These are phyloP conservation scores for Cotesia congregata DNA, from an alignment of 2,888 invertebrate species.

Conservation along the genomic window DNA sequence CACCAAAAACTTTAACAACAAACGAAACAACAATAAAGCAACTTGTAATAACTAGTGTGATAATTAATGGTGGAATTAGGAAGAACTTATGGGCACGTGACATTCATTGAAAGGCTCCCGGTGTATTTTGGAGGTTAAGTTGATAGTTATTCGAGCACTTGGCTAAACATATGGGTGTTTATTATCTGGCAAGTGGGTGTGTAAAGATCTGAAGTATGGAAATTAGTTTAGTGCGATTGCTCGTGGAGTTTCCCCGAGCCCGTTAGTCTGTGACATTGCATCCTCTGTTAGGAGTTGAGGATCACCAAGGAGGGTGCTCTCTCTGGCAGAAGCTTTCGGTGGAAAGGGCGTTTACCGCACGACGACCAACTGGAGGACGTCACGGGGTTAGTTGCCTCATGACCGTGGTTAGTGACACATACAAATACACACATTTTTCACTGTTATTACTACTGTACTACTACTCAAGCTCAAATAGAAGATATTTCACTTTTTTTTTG, in stretches of 20 bases:
- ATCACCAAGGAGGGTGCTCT: conserved; percentile 3
- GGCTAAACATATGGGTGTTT: not conserved
- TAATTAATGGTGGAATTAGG: too few species aligned
- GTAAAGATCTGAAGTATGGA: not conserved
- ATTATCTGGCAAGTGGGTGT: not conserved
- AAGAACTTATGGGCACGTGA: not conserved
- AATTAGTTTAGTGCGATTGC: not conserved
- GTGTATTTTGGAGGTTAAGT: not conserved
- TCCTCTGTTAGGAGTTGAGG: conserved; percentile 13
- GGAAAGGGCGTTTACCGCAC: conserved; percentile 52
- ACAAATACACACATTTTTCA: not conserved
- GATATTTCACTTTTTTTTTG: not conserved
- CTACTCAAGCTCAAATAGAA: not conserved
- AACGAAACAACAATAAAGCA: too few species aligned
- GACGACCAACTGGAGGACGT: conserved; percentile 35
- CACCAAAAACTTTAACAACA: too few species aligned
- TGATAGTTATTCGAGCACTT: not conserved
- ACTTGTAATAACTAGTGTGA: too few species aligned
- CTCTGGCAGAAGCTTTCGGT: conserved; percentile 36
- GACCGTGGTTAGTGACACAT: conserved; percentile 37
- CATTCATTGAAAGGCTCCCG: not conserved
- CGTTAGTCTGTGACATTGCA: not conserved
- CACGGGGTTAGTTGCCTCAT: conserved; percentile 32
- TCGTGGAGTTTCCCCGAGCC: not conserved
- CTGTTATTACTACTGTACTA: not conserved